Percentiles rank a stretch among this genome's conserved stretches.
phyloP scores from a whole-genome alignment of 2,113 vertebrate genomes.

The Podiceps cristatus region DNA sequence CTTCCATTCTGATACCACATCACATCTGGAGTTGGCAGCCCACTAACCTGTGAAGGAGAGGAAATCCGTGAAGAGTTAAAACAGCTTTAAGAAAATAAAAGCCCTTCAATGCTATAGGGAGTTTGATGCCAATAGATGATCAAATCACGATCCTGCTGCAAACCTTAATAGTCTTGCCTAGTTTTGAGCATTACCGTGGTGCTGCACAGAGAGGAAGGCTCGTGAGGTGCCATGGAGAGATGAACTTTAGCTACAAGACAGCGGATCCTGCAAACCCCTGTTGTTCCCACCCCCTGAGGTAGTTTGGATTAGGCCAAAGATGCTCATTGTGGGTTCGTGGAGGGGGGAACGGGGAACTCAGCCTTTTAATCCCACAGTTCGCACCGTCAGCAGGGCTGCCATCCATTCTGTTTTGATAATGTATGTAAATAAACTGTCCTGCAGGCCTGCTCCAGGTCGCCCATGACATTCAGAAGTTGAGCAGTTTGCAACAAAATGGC shows the following conservation, averaged over 20 bases:
- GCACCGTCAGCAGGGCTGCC: background rate
- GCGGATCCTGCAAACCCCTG: background rate
- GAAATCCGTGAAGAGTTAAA: background rate
- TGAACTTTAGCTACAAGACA: background rate
- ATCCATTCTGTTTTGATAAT: background rate
- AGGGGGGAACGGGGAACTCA: background rate
- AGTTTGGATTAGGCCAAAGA: background rate
- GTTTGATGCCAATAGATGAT: background rate
- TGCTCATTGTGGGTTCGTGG: background rate
- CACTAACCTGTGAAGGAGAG: constrained; percentile 84
- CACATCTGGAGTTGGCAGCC: constrained; percentile 90
- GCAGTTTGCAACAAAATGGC: background rate
- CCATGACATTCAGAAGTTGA: background rate
- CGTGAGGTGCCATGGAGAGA: background rate
- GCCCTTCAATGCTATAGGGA: background rate
- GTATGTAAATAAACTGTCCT: background rate
- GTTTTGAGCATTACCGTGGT: background rate
- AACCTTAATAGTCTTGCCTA: background rate
- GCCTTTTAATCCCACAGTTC: background rate
- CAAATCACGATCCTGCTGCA: background rate
- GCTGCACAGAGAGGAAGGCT: background rate
- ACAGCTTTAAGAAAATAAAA: background rate
- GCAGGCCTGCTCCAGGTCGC: background rate
- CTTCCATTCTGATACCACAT: constrained; percentile 93
- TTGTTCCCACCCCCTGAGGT: background rate